A percentile compares a stretch with the other conserved stretches of the same genome.
Conservation (phyloP, 2,888 invertebrate genomes). For the Acanthosepion pharaonis region DNA sequence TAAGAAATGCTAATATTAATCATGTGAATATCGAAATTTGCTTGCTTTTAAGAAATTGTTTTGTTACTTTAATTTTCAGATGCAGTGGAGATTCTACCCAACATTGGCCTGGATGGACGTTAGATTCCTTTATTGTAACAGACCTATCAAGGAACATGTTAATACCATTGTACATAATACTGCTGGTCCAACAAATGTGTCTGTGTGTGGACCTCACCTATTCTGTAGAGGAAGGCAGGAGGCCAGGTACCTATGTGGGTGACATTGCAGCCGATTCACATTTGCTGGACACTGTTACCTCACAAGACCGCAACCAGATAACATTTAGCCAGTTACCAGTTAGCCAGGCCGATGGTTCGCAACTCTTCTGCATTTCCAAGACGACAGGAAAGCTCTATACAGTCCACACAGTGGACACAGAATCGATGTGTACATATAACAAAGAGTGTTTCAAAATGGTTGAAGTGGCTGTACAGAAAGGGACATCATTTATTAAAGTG, state of each 20-base stretch:
- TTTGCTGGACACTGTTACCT: neutral
- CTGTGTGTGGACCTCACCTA: conserved; percentile 33
- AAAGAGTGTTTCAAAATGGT: conserved; percentile 1
- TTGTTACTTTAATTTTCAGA: neutral
- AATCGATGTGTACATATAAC: neutral
- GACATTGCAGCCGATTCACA: neutral
- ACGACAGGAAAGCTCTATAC: neutral
- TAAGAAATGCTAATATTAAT: neutral
- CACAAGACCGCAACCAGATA: conserved; percentile 20
- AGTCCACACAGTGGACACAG: neutral
- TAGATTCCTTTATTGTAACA: conserved; percentile 5
- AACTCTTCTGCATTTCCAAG: neutral
- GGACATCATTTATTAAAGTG: neutral
- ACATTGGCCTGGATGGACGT: conserved; percentile 6
- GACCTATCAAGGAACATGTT: conserved; percentile 33
- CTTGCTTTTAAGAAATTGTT: neutral
- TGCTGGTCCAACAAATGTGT: conserved; percentile 33
- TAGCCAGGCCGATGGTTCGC: neutral
- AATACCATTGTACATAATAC: neutral
- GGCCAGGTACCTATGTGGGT: neutral
- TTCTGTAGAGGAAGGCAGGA: neutral
- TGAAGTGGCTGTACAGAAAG: conserved; percentile 23
- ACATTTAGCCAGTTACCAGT: neutral
- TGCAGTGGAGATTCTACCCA: neutral
- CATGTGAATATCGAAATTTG: neutral